These are phyloP conservation scores for Hylaeus anthracinus DNA, from an alignment of 1,140 invertebrate genomes.

Conservation along the genomic window DNA sequence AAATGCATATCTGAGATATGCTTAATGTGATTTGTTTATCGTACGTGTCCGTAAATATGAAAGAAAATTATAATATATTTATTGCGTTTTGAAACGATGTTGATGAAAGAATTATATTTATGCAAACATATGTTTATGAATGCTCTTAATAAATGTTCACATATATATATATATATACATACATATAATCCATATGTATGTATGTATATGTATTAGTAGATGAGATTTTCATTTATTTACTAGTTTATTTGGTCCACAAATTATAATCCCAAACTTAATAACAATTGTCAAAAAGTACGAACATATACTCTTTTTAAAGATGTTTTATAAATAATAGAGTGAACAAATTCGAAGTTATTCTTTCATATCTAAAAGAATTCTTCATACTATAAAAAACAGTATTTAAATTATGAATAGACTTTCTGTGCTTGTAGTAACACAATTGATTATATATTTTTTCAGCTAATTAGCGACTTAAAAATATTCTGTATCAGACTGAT, in stretches of 20 bases:
- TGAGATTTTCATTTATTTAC: neutral
- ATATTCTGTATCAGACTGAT: neutral
- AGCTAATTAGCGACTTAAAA: neutral
- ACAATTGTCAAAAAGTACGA: conserved; percentile 29
- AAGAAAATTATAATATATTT: conserved; percentile 8
- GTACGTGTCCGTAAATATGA: neutral
- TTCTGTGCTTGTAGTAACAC: neutral
- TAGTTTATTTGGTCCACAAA: conserved; percentile 17
- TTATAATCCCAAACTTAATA: neutral
- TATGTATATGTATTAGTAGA: neutral
- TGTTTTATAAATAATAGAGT: neutral
- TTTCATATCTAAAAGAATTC: neutral
- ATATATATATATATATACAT: neutral
- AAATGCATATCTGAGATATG: conserved; percentile 1
- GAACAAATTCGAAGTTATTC: neutral
- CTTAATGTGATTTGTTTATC: conserved; percentile 12
- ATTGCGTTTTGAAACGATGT: conserved; percentile 6
- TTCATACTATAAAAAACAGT: neutral
- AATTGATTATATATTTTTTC: conserved; percentile 6
- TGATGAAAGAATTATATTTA: conserved; percentile 17
- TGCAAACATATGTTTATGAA: conserved; percentile 13
- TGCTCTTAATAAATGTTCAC: conserved; percentile 13
- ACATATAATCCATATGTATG: neutral
- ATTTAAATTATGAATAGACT: neutral
- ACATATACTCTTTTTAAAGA: conserved; percentile 16